Conservation (phyloP, 1,140 invertebrate species). For the Eulimnadia texana region DNA sequence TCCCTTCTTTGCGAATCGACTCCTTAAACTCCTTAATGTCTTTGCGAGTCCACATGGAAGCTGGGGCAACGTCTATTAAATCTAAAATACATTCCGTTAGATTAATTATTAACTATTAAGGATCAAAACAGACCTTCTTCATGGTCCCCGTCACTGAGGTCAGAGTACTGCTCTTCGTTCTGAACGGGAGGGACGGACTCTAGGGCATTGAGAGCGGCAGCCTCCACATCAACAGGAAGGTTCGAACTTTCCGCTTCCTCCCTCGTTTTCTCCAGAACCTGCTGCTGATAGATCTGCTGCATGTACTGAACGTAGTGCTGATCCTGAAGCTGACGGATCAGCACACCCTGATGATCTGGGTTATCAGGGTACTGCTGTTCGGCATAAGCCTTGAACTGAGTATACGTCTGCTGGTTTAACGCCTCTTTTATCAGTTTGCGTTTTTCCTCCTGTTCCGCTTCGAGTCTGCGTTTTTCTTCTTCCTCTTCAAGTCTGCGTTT, state of each 20-base stretch:
- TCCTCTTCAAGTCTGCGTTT: conserved; percentile 35
- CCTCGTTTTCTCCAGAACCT: conserved; percentile 28
- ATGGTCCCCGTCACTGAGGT: not conserved
- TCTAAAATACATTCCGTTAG: not conserved
- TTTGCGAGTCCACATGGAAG: conserved; percentile 88
- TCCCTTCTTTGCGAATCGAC: conserved; percentile 63
- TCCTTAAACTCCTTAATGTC: conserved; percentile 86
- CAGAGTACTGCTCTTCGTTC: not conserved
- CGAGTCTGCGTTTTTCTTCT: conserved; percentile 30
- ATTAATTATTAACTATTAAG: not conserved
- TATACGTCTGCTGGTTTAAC: conserved; percentile 88
- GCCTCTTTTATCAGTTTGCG: conserved; percentile 77
- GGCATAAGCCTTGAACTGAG: conserved; percentile 85
- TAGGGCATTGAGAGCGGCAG: conserved; percentile 10
- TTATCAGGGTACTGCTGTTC: conserved; percentile 90
- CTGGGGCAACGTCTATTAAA: conserved; percentile 36
- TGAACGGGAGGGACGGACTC: not conserved
- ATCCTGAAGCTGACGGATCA: conserved; percentile 86
- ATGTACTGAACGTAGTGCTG: conserved; percentile 98
- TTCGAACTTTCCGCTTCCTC: not conserved
- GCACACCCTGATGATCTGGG: conserved; percentile 76
- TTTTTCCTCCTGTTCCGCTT: conserved; percentile 13
- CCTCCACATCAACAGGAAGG: conserved; percentile 9
- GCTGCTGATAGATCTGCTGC: conserved; percentile 59
- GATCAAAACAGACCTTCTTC: conserved; percentile 5